Evolutionary conservation across 2,888 invertebrate genomes (phyloP).

Genomic region (Alloscopus bannaensis): DNA sequence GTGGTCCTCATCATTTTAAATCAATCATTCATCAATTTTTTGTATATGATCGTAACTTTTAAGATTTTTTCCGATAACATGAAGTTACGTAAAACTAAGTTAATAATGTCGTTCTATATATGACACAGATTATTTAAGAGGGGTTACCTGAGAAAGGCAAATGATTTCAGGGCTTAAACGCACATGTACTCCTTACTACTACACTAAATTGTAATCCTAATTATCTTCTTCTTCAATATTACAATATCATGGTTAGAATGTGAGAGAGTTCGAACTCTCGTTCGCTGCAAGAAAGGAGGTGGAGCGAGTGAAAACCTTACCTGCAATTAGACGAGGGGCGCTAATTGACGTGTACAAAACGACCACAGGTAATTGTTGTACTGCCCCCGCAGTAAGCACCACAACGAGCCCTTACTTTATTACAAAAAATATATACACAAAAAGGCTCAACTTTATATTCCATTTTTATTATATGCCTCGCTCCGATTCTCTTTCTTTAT

Average conservation of each 20-base stretch:
- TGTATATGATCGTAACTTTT: not conserved
- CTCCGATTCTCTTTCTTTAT: not conserved
- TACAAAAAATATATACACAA: no score
- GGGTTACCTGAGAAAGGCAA: no score
- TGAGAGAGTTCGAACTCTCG: slow-evolving; percentile 86
- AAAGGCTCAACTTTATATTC: not conserved
- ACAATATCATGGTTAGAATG: slow-evolving; percentile 80
- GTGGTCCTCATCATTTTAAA: not conserved
- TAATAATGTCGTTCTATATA: no score
- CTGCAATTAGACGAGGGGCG: slow-evolving; percentile 88
- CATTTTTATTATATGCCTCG: not conserved
- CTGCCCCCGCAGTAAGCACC: no score
- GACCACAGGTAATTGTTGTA: slow-evolving; percentile 83
- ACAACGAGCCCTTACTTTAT: slow-evolving; percentile 4
- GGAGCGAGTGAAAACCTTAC: slow-evolving; percentile 86
- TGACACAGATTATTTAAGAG: no score
- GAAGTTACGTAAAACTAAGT: not conserved
- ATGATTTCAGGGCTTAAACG: no score
- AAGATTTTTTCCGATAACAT: no score
- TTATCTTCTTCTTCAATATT: no score
- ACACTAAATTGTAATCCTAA: no score
- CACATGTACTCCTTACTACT: no score
- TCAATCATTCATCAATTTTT: not conserved
- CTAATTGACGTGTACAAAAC: slow-evolving; percentile 89
- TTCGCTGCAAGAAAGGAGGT: slow-evolving; percentile 84